Evolutionary conservation across 2,888 invertebrate genomes (phyloP).

Genomic region (Trichogramma dendrolimi): DNA sequence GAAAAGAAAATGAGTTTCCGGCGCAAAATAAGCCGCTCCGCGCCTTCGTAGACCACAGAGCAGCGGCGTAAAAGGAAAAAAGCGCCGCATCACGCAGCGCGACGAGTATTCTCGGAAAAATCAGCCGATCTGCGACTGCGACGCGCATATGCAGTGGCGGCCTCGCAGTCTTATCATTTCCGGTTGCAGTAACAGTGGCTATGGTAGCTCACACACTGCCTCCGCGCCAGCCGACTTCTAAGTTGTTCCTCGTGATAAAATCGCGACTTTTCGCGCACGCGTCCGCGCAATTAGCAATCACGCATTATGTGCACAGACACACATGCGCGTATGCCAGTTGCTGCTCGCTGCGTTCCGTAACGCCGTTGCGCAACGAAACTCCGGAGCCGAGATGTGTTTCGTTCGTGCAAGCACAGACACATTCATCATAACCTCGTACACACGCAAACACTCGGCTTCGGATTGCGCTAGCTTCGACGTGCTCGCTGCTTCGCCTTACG

Average conservation of each 20-base stretch:
- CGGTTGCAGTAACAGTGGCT: slow-evolving; percentile 25
- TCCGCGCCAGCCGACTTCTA: too few species aligned
- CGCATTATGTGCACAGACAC: slow-evolving; percentile 32
- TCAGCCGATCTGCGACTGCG: slow-evolving; percentile 23
- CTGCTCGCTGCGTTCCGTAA: slow-evolving; percentile 38
- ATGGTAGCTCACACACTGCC: too few species aligned
- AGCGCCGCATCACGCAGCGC: background rate
- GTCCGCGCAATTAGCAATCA: slow-evolving; percentile 46
- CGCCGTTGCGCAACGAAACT: slow-evolving; percentile 43
- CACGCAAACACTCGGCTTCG: too few species aligned
- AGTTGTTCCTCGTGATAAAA: slow-evolving; percentile 35
- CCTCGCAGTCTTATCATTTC: slow-evolving; percentile 35
- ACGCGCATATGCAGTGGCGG: slow-evolving; percentile 13
- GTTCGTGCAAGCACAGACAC: background rate
- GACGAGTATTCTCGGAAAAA: slow-evolving; percentile 14
- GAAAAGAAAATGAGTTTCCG: slow-evolving; percentile 7
- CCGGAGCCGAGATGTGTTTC: slow-evolving; percentile 12
- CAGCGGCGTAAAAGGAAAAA: background rate
- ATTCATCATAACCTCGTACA: too few species aligned
- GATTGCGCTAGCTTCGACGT: too few species aligned
- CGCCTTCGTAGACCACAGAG: too few species aligned
- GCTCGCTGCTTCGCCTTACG: too few species aligned
- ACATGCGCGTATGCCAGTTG: slow-evolving; percentile 18
- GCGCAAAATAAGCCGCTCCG: background rate
- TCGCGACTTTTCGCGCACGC: slow-evolving; percentile 38